Evolutionary conservation across 2,888 invertebrate genomes (phyloP).

Genomic region (Melanophora roralis): DNA sequence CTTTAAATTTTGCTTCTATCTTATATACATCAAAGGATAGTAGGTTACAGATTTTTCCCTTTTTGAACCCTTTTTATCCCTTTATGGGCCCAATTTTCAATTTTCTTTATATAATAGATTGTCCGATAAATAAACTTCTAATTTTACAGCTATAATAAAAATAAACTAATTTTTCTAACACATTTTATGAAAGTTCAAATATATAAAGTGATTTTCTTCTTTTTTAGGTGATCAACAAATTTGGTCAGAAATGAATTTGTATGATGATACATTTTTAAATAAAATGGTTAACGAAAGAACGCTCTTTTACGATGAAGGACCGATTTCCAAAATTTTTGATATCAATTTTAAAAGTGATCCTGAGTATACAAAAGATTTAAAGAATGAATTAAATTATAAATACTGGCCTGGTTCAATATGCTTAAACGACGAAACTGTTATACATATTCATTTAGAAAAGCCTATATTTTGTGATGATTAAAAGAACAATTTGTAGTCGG

Average conservation of each 20-base stretch:
- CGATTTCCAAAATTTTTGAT: not conserved
- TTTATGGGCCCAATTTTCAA: too few relatives aligned
- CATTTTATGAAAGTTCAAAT: too few relatives aligned
- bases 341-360: not conserved
- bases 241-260: constrained; percentile 48
- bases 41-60: too few relatives aligned
- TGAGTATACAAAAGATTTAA: not conserved
- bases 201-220: too few relatives aligned
- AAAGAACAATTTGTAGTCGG: too few relatives aligned
- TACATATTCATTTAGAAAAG: constrained; percentile 18
- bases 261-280: constrained; percentile 39
- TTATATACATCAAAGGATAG: too few relatives aligned
- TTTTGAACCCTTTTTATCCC: too few relatives aligned
- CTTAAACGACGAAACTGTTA: not conserved
- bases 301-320: not conserved
- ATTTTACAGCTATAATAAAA: too few relatives aligned
- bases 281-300: not conserved
- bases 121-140: too few relatives aligned
- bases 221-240: constrained; percentile 51
- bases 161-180: too few relatives aligned
- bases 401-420: constrained; percentile 10
- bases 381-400: not conserved
- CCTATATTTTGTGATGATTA: not conserved
- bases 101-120: too few relatives aligned
- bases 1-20: too few relatives aligned